Evolutionary conservation across 2,113 vertebrate species (phyloP).

Genomic region (Ailuropoda melanoleuca): DNA sequence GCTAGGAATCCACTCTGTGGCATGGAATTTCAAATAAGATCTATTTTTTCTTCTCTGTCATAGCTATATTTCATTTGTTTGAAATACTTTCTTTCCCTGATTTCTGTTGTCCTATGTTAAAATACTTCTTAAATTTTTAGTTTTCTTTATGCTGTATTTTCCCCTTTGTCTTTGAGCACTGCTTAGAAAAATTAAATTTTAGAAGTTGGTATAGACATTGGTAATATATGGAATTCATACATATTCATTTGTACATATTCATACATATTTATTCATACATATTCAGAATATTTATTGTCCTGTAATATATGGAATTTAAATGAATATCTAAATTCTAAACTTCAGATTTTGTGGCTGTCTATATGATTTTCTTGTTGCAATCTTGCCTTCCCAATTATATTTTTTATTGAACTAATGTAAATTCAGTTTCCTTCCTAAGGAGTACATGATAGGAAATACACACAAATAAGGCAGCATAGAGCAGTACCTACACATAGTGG

Average conservation of each 20-base stretch:
- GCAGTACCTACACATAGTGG: neutral
- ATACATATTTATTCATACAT: neutral
- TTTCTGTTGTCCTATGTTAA: neutral
- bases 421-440: neutral
- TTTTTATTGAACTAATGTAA: neutral
- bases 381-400: neutral
- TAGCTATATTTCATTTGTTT: neutral
- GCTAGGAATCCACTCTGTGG: neutral
- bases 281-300: neutral
- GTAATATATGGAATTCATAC: neutral
- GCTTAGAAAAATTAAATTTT: constrained; percentile 25
- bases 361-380: constrained; percentile 1
- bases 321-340: neutral
- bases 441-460: neutral
- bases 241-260: neutral
- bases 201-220: neutral
- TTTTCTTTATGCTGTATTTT: neutral
- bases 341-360: neutral
- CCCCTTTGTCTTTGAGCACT: neutral
- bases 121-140: neutral
- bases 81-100: neutral
- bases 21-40: neutral
- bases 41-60: neutral
- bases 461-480: neutral
- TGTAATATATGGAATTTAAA: neutral